A percentile compares a stretch with the other conserved stretches of the same genome.
phyloP scores from a whole-genome alignment of 2,888 invertebrate species.

The Troglohyphantes excavatus region DNA sequence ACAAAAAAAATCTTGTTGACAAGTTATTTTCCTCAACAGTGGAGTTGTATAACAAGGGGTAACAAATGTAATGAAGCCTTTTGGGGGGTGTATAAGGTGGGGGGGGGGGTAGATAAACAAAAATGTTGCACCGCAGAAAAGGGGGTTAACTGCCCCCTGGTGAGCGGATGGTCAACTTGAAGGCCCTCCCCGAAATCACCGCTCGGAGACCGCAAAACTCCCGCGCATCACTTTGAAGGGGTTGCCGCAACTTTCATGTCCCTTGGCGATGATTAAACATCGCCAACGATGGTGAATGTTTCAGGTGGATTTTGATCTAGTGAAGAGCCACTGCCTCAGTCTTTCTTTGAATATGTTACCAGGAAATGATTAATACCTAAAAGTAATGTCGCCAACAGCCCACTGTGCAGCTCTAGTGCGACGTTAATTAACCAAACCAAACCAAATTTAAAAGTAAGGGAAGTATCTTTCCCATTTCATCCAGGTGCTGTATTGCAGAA shows the following conservation, averaged over 20 bases:
- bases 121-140: constrained; percentile 53
- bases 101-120: constrained; percentile 58
- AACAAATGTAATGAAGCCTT: constrained; percentile 4
- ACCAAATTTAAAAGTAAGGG: too few relatives aligned
- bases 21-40: neutral
- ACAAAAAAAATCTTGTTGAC: neutral
- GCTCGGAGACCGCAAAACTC: constrained; percentile 73
- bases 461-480: too few relatives aligned
- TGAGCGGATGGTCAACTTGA: constrained; percentile 63
- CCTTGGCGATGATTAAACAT: constrained; percentile 17
- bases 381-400: too few relatives aligned
- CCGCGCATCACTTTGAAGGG: constrained; percentile 43
- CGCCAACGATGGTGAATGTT: constrained; percentile 38
- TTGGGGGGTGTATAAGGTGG: neutral
- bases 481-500: too few relatives aligned
- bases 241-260: constrained; percentile 34
- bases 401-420: too few relatives aligned
- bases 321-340: too few relatives aligned
- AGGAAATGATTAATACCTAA: too few relatives aligned
- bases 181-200: constrained; percentile 73
- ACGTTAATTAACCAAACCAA: too few relatives aligned
- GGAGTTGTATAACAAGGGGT: neutral
- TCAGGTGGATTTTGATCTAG: too few relatives aligned
- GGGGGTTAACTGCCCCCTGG: constrained; percentile 67
- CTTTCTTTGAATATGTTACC: too few relatives aligned